Conservation (phyloP, 1,140 invertebrate species). For the Rhagoletis zephyria region DNA sequence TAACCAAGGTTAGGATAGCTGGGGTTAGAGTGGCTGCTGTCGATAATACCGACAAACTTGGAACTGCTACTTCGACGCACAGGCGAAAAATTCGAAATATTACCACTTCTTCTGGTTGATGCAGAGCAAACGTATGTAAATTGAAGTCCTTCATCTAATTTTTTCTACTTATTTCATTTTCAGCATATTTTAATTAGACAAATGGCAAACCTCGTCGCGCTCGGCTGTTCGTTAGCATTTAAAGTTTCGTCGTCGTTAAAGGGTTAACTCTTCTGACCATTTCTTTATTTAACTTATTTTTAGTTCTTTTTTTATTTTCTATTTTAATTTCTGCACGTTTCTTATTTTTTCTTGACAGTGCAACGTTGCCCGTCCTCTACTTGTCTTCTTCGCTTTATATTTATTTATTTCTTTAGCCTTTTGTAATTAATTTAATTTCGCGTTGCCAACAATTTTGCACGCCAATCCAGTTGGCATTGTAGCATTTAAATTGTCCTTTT, state of each 20-base stretch:
- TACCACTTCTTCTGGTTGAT: no score
- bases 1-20: no score
- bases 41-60: no score
- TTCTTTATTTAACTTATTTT: background rate
- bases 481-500: conserved; percentile 23
- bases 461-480: conserved; percentile 12
- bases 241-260: background rate
- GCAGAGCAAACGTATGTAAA: no score
- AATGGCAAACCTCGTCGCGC: background rate
- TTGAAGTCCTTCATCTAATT: no score
- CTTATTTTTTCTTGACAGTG: background rate
- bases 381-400: background rate
- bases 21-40: no score
- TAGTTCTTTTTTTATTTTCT: background rate
- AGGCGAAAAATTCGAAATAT: no score
- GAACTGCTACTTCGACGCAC: no score
- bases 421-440: conserved; percentile 39
- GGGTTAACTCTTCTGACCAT: no score
- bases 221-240: background rate
- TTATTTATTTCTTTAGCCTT: background rate
- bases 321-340: background rate
- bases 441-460: background rate
- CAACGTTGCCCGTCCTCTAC: background rate
- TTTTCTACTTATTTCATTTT: no score
- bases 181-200: no score